Evolutionary conservation across 2,888 invertebrate species (phyloP), one percentile per base, ranked within the genome.

Genomic region (Aromia moschata): DNA sequence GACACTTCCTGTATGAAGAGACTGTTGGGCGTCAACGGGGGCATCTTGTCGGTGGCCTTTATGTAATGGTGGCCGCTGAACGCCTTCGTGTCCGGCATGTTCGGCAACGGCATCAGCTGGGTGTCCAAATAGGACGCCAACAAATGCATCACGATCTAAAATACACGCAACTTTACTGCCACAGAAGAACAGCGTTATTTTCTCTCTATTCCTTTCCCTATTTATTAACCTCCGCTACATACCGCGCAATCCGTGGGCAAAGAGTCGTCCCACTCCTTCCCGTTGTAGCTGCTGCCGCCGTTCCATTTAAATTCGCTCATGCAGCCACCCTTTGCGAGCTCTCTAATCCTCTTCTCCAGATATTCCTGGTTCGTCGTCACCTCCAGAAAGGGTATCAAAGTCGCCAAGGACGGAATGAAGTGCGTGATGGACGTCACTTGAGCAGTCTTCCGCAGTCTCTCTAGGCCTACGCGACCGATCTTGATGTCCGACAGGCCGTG

Each of bases 291-390:
- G 37, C 91, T 90, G 41, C 96, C 96, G 56, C 89, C 86, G 80
- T 91, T 89, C 96, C 96, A 96, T 65, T 89, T 88, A 81, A 91
- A 97, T 71, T 90, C 91, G 73, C 93, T 91, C 83, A 96, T 90
- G 75, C 94, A 94, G 7, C 94, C 93, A 61, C 94, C 94, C 75
- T 85, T 87, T 0, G 91, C 86, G 62, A 96, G 83, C 72, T 92
- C 91, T 74, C 85, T 84, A 30, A 96, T 89, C 68, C 96, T 84
- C 62, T 87, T 88, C 44, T 92, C 90, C 11, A 94, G 82, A 83
- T 96, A 96, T 74, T 92, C 91, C 79, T 95, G 95, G 82, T 95
- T 93, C 12, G 89, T 83, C 44, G 89, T 89, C 47, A 93, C 83
- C 75, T 94, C 93, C 59, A 96, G 82, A 79, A 93, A 96, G 1